Evolutionary conservation across 2,888 invertebrate species (phyloP).

Genomic region (Xanthia togata): DNA sequence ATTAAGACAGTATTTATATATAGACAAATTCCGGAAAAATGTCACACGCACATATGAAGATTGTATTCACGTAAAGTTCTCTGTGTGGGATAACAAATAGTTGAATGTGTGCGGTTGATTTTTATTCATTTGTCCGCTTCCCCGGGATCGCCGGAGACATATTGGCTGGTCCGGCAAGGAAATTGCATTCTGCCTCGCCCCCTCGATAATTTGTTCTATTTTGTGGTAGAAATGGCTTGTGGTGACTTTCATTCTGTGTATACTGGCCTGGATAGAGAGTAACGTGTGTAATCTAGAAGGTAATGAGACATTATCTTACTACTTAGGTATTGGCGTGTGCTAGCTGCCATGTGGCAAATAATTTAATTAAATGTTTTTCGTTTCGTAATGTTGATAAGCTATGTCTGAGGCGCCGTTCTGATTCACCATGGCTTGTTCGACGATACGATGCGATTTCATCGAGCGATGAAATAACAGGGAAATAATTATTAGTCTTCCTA

Average conservation of each 20-base stretch:
- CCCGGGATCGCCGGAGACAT: conserved; percentile 71
- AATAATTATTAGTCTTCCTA: too few relatives aligned
- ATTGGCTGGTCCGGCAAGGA: conserved; percentile 74
- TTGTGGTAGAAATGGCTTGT: conserved; percentile 28
- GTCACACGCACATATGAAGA: conserved; percentile 15
- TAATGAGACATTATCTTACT: not conserved
- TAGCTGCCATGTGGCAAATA: not conserved
- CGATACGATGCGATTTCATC: too few relatives aligned
- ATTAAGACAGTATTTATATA: not conserved
- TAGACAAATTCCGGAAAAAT: not conserved
- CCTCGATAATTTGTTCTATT: conserved; percentile 70
- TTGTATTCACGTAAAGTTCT: not conserved
- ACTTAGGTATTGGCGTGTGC: not conserved
- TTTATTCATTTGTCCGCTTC: conserved; percentile 75
- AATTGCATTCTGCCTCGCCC: conserved; percentile 76
- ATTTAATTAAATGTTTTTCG: not conserved
- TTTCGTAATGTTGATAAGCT: not conserved
- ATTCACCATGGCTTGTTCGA: too few relatives aligned
- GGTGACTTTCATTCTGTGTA: conserved; percentile 32
- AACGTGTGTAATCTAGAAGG: not conserved
- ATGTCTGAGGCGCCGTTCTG: too few relatives aligned
- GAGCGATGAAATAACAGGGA: too few relatives aligned
- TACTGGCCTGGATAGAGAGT: conserved; percentile 10
- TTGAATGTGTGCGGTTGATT: conserved; percentile 73
- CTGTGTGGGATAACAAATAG: conserved; percentile 63